Conservation (phyloP, 2,888 invertebrate species). For the Cephus rjabovi region DNA sequence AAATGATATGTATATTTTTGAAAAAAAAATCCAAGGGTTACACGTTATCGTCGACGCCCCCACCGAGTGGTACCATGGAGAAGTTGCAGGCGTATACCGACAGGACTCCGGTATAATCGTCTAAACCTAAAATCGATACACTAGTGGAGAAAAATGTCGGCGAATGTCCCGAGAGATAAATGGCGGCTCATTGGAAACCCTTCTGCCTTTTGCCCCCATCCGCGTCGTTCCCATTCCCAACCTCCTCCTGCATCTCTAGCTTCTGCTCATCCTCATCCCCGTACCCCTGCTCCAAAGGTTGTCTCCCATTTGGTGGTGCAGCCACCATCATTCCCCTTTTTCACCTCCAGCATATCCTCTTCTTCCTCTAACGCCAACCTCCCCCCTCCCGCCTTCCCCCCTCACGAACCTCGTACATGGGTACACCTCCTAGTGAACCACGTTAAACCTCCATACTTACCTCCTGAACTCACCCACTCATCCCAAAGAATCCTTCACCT, state of each 20-base stretch:
- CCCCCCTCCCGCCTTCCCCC: too few species aligned
- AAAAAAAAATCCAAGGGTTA: too few species aligned
- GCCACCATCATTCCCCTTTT: too few species aligned
- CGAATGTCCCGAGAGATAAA: slow-evolving; percentile 56
- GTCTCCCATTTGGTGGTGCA: too few species aligned
- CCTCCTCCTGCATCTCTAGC: slow-evolving; percentile 8
- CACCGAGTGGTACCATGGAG: not conserved
- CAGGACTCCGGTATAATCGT: slow-evolving; percentile 46
- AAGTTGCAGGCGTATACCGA: slow-evolving; percentile 33
- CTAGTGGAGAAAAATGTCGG: slow-evolving; percentile 54
- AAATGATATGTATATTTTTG: too few species aligned
- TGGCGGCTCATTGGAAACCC: slow-evolving; percentile 56
- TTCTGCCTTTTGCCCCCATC: slow-evolving; percentile 33
- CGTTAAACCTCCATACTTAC: too few species aligned
- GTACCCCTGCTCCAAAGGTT: not conserved
- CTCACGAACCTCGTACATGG: too few species aligned
- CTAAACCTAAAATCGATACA: slow-evolving; percentile 57
- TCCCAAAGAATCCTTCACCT: too few species aligned
- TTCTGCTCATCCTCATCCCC: slow-evolving; percentile 16
- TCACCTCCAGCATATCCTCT: too few species aligned
- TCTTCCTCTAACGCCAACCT: too few species aligned
- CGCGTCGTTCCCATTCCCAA: slow-evolving; percentile 10
- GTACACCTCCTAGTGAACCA: too few species aligned
- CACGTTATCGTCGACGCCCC: not conserved
- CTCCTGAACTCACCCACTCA: too few species aligned